Conservation (phyloP, 2,797 vertebrate genomes). For the Mus spretus region DNA sequence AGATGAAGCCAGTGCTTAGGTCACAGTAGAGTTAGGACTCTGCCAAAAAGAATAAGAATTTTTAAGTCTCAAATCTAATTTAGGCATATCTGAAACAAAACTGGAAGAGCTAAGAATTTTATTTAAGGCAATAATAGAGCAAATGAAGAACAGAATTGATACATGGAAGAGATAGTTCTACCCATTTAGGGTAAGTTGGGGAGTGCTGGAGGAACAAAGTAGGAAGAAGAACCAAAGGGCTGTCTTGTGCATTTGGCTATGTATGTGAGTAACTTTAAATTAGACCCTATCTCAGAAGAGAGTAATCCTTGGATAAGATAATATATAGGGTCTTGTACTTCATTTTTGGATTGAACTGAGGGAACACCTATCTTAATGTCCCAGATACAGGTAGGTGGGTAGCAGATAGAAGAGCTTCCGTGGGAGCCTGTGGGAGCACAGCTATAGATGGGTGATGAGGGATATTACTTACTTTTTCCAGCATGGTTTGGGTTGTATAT, state of each 20-base stretch:
- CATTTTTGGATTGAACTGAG: background rate
- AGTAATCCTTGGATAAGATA: background rate
- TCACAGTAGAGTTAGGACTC: background rate
- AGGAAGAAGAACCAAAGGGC: background rate
- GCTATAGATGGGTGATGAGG: background rate
- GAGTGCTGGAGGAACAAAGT: background rate
- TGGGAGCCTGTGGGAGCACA: background rate
- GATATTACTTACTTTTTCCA: background rate
- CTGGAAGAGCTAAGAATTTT: background rate
- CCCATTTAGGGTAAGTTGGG: background rate
- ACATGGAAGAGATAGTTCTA: background rate
- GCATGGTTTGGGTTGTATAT: too few relatives aligned
- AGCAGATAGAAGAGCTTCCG: background rate
- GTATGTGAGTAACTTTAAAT: background rate
- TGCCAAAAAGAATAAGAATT: slow-evolving; percentile 29
- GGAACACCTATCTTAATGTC: background rate
- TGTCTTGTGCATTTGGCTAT: too few relatives aligned
- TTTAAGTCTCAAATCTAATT: slow-evolving; percentile 17
- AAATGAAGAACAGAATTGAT: background rate
- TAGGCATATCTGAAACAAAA: slow-evolving; percentile 29
- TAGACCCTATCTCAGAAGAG: background rate
- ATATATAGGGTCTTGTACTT: background rate
- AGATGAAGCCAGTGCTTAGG: background rate
- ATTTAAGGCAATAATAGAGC: background rate
- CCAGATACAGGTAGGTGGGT: background rate